Evolutionary conservation across 2,113 vertebrate species (phyloP), one percentile per base, ranked within the genome.

Genomic region (Sisor rabdophorus): DNA sequence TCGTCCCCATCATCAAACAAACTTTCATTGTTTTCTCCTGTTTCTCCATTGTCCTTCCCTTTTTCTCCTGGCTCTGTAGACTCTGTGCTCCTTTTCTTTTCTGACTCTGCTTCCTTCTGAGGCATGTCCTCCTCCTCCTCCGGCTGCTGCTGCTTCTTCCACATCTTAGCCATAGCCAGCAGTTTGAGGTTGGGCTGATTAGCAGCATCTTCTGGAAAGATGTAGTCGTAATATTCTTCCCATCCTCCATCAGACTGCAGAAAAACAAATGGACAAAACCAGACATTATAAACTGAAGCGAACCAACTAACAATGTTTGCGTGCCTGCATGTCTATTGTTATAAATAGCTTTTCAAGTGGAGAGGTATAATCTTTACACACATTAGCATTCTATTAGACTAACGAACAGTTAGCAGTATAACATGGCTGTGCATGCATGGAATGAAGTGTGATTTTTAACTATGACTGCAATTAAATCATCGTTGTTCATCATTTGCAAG

Each of bases 141-240:
- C 17, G 90, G 83, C 22, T 92, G 87, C 82, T 97, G 95, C 87
- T 98, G 93, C 80, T 94, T 97, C 89, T 98, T 99, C 97, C 97
- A 99, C 84, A 99, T 95, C 84, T 98, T 98, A 72, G 97, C 97
- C 96, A 99, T 98, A 48, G 97, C 95, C 71, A 99, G 91, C 53
- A 99, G 92, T 78, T 98, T 98, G 87, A 98, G 97, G 85, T 99
- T 98, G 73, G 97, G 97, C 77, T 98, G 97, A 87, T 98, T 99
- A 80, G 97, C 97, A 19, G 97, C 93, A 68, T 98, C 97, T 82
- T 99, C 97, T 0, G 97, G 97, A 88, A 99, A 99, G 89, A 99
- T 98, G 82, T 99, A 99, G 85, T 99, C 97, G 16, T 96, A 98
- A 84, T 98, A 98, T 72, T 99, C 97, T 85, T 98, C 97, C 97